Conservation (phyloP, 1,140 invertebrate genomes). For the Anoplophora glabripennis region DNA sequence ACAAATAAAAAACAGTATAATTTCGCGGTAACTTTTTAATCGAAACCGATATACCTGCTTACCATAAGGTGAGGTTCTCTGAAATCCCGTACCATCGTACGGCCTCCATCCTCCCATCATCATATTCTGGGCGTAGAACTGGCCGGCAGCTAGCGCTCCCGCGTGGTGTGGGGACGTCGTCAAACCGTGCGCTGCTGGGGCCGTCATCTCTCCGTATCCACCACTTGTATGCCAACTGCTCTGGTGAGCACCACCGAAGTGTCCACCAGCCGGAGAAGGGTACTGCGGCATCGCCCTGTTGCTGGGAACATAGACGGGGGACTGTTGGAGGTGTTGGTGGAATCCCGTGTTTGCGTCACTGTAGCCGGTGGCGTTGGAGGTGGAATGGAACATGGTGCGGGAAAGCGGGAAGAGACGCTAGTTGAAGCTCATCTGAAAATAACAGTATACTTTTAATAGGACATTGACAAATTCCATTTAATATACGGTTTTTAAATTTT, state of each 20-base stretch:
- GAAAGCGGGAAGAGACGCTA: slow-evolving; percentile 8
- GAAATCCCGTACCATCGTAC: slow-evolving; percentile 70
- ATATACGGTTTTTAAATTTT: too few relatives aligned
- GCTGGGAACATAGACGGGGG: slow-evolving; percentile 56
- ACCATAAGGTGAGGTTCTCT: slow-evolving; percentile 73
- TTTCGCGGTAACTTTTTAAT: too few relatives aligned
- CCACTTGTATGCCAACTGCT: slow-evolving; percentile 44
- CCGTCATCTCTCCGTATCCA: slow-evolving; percentile 44
- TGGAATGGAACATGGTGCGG: slow-evolving; percentile 45
- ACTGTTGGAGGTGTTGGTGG: slow-evolving; percentile 48
- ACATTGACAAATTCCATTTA: too few relatives aligned
- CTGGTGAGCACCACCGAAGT: slow-evolving; percentile 42
- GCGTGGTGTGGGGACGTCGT: slow-evolving; percentile 36
- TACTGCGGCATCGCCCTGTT: slow-evolving; percentile 50
- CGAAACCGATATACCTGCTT: slow-evolving; percentile 18
- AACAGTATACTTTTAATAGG: neutral
- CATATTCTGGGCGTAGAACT: slow-evolving; percentile 69
- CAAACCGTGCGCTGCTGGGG: slow-evolving; percentile 38
- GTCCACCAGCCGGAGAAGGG: slow-evolving; percentile 45
- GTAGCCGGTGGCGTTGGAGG: slow-evolving; percentile 45
- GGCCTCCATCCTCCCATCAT: slow-evolving; percentile 78
- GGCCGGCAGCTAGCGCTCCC: slow-evolving; percentile 48
- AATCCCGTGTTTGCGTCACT: slow-evolving; percentile 47
- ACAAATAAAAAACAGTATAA: too few relatives aligned
- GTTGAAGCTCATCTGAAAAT: slow-evolving; percentile 26